Evolutionary conservation across 92 coral and sea anemone species (phyloP).

Genomic region (Porites lobata): DNA sequence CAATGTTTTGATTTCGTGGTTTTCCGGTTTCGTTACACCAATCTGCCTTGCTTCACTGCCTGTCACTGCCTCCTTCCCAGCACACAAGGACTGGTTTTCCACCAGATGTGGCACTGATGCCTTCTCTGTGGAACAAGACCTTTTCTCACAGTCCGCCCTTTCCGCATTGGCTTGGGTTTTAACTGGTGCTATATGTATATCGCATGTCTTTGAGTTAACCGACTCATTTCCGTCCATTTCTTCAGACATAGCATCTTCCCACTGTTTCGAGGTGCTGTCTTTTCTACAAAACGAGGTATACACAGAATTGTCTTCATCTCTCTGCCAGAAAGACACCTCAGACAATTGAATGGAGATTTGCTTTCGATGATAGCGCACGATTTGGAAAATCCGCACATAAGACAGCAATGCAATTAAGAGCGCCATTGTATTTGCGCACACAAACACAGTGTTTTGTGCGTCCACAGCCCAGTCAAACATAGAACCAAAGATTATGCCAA

Average conservation of each 20-base stretch:
- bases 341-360: slow-evolving; percentile 35
- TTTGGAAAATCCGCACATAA: slow-evolving; percentile 42
- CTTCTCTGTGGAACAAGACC: background rate
- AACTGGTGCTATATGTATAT: no score
- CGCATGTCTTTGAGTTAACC: background rate
- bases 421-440: slow-evolving; percentile 26
- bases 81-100: background rate
- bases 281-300: background rate
- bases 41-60: background rate
- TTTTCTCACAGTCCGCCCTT: background rate
- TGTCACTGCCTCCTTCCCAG: background rate
- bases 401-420: slow-evolving; percentile 24
- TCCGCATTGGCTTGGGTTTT: background rate
- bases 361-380: slow-evolving; percentile 42
- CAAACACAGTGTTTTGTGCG: slow-evolving; percentile 44
- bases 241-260: background rate
- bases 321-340: slow-evolving; percentile 21
- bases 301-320: background rate
- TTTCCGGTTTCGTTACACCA: background rate
- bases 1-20: background rate
- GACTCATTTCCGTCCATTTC: background rate
- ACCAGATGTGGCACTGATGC: background rate
- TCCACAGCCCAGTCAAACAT: slow-evolving; percentile 54
- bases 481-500: slow-evolving; percentile 33
- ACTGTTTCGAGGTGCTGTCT: background rate